Conservation (phyloP, 2,113 vertebrate species). For the Barbus barbus region DNA sequence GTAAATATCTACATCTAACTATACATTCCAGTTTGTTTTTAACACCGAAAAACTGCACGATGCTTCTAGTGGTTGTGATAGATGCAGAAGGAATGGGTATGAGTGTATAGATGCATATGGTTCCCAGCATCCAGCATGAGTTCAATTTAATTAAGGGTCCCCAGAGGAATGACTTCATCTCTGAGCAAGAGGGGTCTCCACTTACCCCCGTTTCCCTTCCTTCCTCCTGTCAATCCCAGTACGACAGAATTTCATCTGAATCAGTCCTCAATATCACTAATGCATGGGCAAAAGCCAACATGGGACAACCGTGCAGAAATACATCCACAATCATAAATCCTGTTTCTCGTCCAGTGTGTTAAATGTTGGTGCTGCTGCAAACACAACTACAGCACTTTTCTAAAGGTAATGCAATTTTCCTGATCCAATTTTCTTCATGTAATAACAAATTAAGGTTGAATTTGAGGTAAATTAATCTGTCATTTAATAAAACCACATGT, state of each 20-base stretch:
- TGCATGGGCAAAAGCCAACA: constrained; percentile 1
- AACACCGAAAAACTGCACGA: neutral
- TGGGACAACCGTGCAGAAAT: constrained; percentile 24
- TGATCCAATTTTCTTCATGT: neutral
- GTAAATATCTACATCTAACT: too few relatives aligned
- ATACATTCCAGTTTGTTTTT: neutral
- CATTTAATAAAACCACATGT: neutral
- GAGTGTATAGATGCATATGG: constrained; percentile 20
- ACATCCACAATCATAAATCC: constrained; percentile 14
- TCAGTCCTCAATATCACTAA: constrained; percentile 56
- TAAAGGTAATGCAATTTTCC: neutral
- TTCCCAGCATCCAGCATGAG: constrained; percentile 34
- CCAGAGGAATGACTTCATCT: constrained; percentile 72
- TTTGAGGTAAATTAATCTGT: neutral
- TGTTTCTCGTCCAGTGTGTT: neutral
- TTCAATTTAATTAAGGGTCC: constrained; percentile 61
- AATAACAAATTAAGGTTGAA: neutral
- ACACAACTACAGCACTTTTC: neutral
- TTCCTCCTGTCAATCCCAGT: constrained; percentile 37
- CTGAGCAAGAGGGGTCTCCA: constrained; percentile 33
- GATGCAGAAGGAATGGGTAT: constrained; percentile 20
- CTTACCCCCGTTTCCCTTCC: constrained; percentile 41
- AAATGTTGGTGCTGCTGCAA: neutral
- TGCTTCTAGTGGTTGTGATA: neutral
- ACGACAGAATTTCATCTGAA: constrained; percentile 63